Evolutionary conservation across 2,888 invertebrate genomes (phyloP), one percentile per base, ranked within the genome.

Genomic region (Odontomyia ornata): DNA sequence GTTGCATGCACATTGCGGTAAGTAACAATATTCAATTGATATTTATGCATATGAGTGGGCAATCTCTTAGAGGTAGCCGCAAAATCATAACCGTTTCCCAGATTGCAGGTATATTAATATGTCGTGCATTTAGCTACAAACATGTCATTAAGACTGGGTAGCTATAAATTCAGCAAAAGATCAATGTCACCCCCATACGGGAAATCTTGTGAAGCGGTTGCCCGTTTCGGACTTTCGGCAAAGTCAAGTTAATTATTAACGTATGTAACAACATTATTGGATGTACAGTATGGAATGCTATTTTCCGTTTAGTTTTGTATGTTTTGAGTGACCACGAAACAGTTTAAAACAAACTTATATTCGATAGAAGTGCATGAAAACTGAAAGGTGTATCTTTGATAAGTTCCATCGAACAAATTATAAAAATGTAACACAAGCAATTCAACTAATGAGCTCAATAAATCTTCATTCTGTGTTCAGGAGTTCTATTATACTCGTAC

Each of bases 391-490:
- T n/a, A n/a, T n/a, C n/a, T 18, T 21, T 56, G 1, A 18, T 18
- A 56, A 9, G 15, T 56, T n/a, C 7, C 7, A n/a, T 15, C n/a
- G 15, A 56, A 46, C 15, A 15, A 46, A 47, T 18, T 15, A 13
- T 21, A 69, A 21, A 15, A 15, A 47, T 52, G 56, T 52, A 56
- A 30, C 56, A 72, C 71, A 72, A 52, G 23, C 73, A 30, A 36
- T 60, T 27, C 73, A 60, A 57, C 73, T 73, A 73, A 73, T 73
- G 73, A 73, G 73, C 57, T 57, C 57, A 57, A 57, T 60, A 73
- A 73, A 73, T 73, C 73, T 73, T 57, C 57, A 43, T 36, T 36
- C 21, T 60, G 72, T 62, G 52, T 65, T 75, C 65, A 11, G 43
- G 9, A 65, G 64, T 72, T 46, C 28, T 46, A 46, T 57, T 21